A percentile compares a stretch with the other conserved stretches of the same genome.
Conservation (phyloP, 2,113 vertebrate species). For the Hippocampus mohnikei region DNA sequence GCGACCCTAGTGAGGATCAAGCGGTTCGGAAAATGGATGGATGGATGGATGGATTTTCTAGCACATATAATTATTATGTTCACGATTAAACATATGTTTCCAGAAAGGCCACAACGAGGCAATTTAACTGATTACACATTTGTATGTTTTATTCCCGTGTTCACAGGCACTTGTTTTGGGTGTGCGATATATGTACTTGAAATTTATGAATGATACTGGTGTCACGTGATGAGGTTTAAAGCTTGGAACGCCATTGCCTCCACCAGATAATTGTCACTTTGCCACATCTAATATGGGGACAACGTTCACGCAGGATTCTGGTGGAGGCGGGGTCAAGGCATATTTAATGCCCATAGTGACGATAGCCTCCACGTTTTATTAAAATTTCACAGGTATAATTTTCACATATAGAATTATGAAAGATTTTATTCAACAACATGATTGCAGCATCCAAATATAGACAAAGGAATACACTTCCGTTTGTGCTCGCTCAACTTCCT, state of each 20-base stretch:
- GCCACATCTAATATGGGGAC: not conserved
- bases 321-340: not conserved
- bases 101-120: not conserved
- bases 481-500: constrained; percentile 17
- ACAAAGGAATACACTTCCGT: constrained; percentile 29
- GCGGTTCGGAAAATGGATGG: no score
- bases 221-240: not conserved
- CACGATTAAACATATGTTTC: no score
- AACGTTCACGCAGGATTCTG: not conserved
- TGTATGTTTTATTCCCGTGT: not conserved
- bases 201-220: not conserved
- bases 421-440: not conserved
- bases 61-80: no score
- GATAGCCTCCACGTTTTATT: not conserved
- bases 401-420: rapidly evolving
- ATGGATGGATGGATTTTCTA: no score
- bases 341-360: not conserved
- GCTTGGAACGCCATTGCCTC: not conserved
- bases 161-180: not conserved
- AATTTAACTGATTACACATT: not conserved
- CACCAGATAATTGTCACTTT: not conserved
- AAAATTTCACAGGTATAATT: not conserved
- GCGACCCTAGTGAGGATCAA: no score
- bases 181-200: not conserved
- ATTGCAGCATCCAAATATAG: not conserved